A percentile compares a stretch with the other conserved stretches of the same genome.
Conservation (phyloP, 2,113 vertebrate species). For the Zapus hudsonius region DNA sequence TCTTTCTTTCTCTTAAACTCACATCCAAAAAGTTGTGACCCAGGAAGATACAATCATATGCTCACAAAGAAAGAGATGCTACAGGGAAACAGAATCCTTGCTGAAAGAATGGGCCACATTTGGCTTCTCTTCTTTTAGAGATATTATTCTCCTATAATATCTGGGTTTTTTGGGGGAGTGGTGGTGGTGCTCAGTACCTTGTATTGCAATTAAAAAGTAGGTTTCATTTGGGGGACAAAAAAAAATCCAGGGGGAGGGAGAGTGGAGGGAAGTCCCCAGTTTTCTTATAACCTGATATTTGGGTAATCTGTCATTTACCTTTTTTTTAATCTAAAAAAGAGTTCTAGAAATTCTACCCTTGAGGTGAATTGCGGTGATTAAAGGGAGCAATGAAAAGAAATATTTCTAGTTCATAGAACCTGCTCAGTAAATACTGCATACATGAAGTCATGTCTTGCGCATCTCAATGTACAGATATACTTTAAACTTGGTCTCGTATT, state of each 20-base stretch:
- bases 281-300: neutral
- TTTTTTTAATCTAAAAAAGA: neutral
- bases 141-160: neutral
- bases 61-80: neutral
- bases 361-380: neutral
- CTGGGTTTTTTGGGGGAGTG: conserved; percentile 41
- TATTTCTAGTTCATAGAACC: neutral
- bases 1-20: too few species aligned
- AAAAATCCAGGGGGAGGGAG: neutral
- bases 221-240: conserved; percentile 10
- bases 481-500: neutral
- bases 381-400: neutral
- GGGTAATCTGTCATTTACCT: neutral
- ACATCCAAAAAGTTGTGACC: too few species aligned
- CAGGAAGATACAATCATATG: too few species aligned
- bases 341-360: neutral
- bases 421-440: neutral
- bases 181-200: neutral
- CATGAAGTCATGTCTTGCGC: neutral
- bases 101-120: neutral
- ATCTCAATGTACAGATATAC: neutral
- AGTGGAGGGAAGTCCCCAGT: neutral
- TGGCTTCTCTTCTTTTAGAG: neutral
- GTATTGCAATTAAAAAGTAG: neutral
- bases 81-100: neutral